A percentile compares a stretch with the other conserved stretches of the same genome.
These are phyloP conservation scores for Sylvia borin DNA, from an alignment of 2,797 vertebrate genomes.

Conservation along the genomic window DNA sequence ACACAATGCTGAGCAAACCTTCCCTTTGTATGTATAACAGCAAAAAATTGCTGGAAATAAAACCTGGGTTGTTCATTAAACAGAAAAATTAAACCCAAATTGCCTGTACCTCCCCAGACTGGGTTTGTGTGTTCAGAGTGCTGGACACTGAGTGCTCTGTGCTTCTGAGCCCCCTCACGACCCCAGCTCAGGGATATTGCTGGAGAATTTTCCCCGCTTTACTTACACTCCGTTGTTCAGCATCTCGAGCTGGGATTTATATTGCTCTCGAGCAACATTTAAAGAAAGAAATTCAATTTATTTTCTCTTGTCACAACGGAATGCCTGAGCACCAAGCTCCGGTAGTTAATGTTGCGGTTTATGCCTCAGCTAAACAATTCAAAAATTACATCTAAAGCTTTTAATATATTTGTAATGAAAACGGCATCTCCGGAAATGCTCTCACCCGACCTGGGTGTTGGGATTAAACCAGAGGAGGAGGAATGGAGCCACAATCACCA, in stretches of 20 bases:
- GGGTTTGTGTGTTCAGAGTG: background rate
- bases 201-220: background rate
- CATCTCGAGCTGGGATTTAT: background rate
- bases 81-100: background rate
- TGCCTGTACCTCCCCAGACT: background rate
- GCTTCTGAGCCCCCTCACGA: background rate
- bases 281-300: constrained; percentile 50
- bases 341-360: constrained; percentile 50
- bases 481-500: background rate
- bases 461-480: background rate
- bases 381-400: constrained; percentile 28
- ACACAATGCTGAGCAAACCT: background rate
- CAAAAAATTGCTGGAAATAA: background rate
- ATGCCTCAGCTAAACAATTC: constrained; percentile 38
- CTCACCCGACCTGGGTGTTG: background rate
- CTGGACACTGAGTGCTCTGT: background rate
- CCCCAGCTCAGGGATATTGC: background rate
- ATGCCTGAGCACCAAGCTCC: background rate
- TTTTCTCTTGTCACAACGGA: constrained; percentile 17
- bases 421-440: background rate
- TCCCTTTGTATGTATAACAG: background rate
- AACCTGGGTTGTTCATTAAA: background rate
- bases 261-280: constrained; percentile 30
- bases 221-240: background rate
- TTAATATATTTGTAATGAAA: constrained; percentile 48